Base-by-base conservation (phyloP, 2,113 vertebrate species). In the Carassius auratus region DNA sequence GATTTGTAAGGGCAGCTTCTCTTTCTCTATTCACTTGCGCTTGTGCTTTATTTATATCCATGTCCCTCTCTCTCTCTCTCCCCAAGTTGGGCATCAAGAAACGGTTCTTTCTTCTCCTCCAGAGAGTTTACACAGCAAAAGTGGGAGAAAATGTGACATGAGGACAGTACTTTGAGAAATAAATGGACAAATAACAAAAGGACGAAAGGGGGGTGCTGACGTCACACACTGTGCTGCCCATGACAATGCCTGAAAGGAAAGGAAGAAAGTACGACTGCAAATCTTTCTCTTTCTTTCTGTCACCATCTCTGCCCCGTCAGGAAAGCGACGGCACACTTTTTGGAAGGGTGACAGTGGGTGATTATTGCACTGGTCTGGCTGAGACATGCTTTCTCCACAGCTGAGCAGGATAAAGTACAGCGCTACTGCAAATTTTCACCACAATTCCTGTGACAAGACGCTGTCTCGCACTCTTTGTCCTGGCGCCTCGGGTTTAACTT, bases 161-260 rank as follows among this genome's bases (percentile, higher is more conserved):
- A 64, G 71, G 84, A 84, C 38, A 75, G 82, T 81, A 79, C 87
- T 59, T 90, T 84, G 76, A 75, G 84, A 91, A 88, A 90, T 86
- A 90, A 89, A 90, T 91, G 50, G 90, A 87, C 79, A 88, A 87
- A 90, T 87, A 87, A 90, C 89, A 81, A 87, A 93, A 90, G 87
- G 81, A 77, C 62, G 83, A 42, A 30, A 86, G 76, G 76, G 73
- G 84, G 86, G 71, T 19, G 66, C 36, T 95, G 95, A 95, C 93
- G 92, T 95, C 93, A 94, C 89, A 87, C 84, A 76, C 77, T 87
- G 89, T 92, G 94, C 94, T 94, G 95, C 87, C 95, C 92, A 84
- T 91, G 92, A 94, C 92, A 91, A 83, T 93, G 94, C 94, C 95
- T 95, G 95, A 92, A 87, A 89, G 90, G 85, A 92, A 85, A 86